Base-by-base conservation (phyloP, 2,113 vertebrate genomes). In the Sisor rabdophorus region DNA sequence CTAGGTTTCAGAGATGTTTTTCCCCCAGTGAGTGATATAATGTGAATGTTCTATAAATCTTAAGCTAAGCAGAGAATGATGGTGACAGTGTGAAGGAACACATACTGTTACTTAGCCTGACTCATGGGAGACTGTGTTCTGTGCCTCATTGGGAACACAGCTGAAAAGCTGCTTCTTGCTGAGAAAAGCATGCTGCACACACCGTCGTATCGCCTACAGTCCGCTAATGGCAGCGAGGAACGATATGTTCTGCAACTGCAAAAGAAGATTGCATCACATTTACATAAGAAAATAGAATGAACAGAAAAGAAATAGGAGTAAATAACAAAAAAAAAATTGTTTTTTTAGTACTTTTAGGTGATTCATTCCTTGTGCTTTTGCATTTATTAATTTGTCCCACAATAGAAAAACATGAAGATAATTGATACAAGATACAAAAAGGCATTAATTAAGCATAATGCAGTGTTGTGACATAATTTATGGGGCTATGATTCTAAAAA, bases 31-130 rank as follows among this genome's bases (percentile, higher is more conserved):
- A 69, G 11, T 50, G 30, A 77, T 59, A 30, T 36, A 47, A 16
- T 9, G 15, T 40, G 55, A 36, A 26, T 40, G 56, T 54, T 64
- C 59, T 6, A 78, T 78, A 63, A 72, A 78, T 72, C 58, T 60
- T 67, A 22, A 60, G 26, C 54, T 12, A 59, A 52, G 56, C 36
- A 78, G 58, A 63, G 58, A 72, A 50, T 44, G 30, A 64, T 47
- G 50, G 76, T 64, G 50, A 26, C 15, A 53, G 40, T 22, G 30
- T 72, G 76, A 78, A 52, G 53, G 64, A 69, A 19, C 19, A 47
- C 30, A 36, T 28, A n/a, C 22, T 71, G 59, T 40, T 40, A 54
- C 20, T 4, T 48, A 40, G 67, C 56, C 28, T 71, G 47, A 78
- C 56, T 63, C 22, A 64, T 12, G 67, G 53, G 67, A 52, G 36